Conservation (phyloP, 2,888 invertebrate species). For the Vannuccia rotundouncinata region DNA sequence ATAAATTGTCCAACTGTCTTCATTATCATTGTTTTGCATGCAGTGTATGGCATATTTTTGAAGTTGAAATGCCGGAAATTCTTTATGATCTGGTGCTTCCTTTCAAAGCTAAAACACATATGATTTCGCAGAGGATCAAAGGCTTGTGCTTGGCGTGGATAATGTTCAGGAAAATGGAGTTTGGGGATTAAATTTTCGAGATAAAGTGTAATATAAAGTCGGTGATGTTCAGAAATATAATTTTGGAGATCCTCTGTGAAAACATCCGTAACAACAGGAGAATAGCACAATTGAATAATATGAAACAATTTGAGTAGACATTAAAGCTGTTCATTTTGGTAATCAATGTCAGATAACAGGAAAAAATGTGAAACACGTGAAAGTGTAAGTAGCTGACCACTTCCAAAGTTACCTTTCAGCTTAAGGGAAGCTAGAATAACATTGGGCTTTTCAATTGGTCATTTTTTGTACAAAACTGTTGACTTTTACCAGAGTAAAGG, state of each 20-base stretch:
- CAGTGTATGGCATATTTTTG: neutral
- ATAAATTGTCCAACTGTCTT: too few species aligned
- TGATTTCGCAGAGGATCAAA: neutral
- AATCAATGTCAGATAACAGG: too few species aligned
- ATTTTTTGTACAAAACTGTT: neutral
- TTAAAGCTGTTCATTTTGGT: neutral
- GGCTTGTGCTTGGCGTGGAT: neutral
- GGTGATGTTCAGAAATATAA: neutral
- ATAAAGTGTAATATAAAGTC: neutral
- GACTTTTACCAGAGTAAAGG: neutral
- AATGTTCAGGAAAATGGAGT: neutral
- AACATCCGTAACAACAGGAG: neutral
- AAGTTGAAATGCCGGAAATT: slow-evolving; percentile 19
- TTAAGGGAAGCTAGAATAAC: neutral
- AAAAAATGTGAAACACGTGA: too few species aligned
- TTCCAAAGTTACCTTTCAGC: neutral
- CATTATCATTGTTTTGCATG: neutral
- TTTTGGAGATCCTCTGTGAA: neutral
- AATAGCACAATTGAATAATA: neutral
- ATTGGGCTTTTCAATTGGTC: neutral
- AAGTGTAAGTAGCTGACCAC: neutral
- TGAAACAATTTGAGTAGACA: neutral
- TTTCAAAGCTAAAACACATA: neutral
- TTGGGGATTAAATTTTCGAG: neutral
- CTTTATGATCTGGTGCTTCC: neutral